Evolutionary conservation across 2,888 invertebrate genomes (phyloP).

Genomic region (Eupithecia subumbrata): DNA sequence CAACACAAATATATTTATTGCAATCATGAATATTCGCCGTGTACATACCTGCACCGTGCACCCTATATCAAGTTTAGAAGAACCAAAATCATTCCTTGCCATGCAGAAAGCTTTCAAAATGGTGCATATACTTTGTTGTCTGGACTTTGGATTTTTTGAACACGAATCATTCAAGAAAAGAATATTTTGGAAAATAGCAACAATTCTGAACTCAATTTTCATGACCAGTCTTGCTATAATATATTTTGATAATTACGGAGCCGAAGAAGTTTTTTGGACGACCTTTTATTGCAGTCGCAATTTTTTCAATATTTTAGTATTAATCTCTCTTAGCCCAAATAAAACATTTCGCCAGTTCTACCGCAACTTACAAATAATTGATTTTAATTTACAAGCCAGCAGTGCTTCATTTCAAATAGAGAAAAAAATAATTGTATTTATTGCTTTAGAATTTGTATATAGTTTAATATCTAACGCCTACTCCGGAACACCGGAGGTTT

Average conservation of each 20-base stretch:
- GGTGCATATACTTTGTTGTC: background rate
- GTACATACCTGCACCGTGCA: background rate
- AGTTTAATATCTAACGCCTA: background rate
- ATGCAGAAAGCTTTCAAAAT: background rate
- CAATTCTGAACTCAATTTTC: background rate
- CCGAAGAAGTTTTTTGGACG: background rate
- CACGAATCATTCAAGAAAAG: background rate
- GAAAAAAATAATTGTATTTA: background rate
- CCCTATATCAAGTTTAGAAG: background rate
- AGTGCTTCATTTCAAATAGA: background rate
- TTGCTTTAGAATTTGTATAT: background rate
- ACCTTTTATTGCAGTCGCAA: background rate
- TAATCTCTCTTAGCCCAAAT: background rate
- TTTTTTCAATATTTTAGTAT: background rate
- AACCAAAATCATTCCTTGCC: background rate
- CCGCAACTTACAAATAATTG: background rate
- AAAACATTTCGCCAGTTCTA: slow-evolving; percentile 1
- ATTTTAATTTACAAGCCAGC: background rate
- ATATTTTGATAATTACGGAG: background rate
- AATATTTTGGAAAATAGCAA: background rate
- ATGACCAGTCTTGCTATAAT: background rate
- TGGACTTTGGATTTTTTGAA: slow-evolving; percentile 9
- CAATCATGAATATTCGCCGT: background rate
- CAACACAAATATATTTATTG: background rate
- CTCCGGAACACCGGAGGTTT: background rate